Evolutionary conservation across 2,888 invertebrate species (phyloP), one percentile per base, ranked within the genome.

Genomic region (Campopleginae sp.): DNA sequence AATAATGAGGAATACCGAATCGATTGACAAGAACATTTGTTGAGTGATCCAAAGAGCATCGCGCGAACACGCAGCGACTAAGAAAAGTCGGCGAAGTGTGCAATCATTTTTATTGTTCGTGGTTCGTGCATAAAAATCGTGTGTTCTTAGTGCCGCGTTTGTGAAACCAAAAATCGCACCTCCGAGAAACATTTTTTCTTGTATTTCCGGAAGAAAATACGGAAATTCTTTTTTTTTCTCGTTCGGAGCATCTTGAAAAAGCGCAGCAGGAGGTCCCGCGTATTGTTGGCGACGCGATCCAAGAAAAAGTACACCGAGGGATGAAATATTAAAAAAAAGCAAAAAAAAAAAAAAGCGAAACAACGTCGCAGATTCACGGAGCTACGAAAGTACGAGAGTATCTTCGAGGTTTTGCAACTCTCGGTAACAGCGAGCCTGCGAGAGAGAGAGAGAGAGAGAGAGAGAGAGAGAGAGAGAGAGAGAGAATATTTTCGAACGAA

Each of bases 31-130:
- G 5, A 72, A 38, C 8, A 72, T 27, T 51, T 17, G 19, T 51
- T 31, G 48, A 72, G 33, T 54, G 19, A 58, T 23, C 72, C 72
- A 54, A 63, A 78, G 44, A 31, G 58, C 4, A 46, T 38, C 38
- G 10, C 0, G 17, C 1, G 7, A 14, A 19, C 0, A 38, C 38
- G 38, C 38, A 58, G 8, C 27, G 27, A 72, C 42, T 42, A 72
- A 72, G 12, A 19, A 48, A n/a, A 48, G n/a, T 48, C 27, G 54
- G 8, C 12, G 27, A 27, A 58, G 58, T 58, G 58, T 27, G 14
- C 14, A 0, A 27, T 58, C 14, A 58, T 27, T 19, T 19, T 51
- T 2, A n/a, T 10, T 14, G 58, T 58, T 58, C 27, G 58, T 58
- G 58, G 27, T 58, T 27, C 27, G 58, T 58, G 12, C 58, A 27